Evolutionary conservation across 2,888 invertebrate genomes (phyloP), one percentile per base, ranked within the genome.

Genomic region (Melanostoma scalare): DNA sequence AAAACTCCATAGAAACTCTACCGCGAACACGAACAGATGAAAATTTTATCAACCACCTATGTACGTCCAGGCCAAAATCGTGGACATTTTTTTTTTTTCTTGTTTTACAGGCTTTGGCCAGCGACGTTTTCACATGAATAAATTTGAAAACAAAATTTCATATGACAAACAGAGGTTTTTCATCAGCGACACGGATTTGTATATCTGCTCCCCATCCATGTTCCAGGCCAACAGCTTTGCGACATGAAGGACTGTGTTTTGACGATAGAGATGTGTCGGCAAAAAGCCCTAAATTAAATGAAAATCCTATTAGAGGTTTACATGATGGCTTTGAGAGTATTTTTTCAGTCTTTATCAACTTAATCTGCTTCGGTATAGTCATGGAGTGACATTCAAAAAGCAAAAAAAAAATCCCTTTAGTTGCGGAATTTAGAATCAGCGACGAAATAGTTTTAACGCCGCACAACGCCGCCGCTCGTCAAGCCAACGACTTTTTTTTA

Each of bases 271-370:
- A 84, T 84, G 84, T 84, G 84, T 84, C 74, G 84, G 74, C 79
- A 40, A 65, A 84, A 84, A 84, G 74, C 84, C 84, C 84, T 84
- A 84, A 84, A 84, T 84, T 84, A 84, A 84, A 79, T 75, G 84
- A 75, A 84, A 84, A 84, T 84, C 84, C 84, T 79, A 84, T 84
- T 79, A 84, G 84, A 74, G 84, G 84, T 84, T 84, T 84, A 84
- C 67, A 60, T 44, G 79, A 74, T 84, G 79, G 84, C 84, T 78
- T 79, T 69, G 73, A 73, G 73, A 73, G 68, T 82, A 74, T 61
- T 69, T 40, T 69, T 78, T 38, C 30, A 38, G 48, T 31, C 61
- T 50, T 63, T 50, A 75, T 84, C 74, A 79, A 71, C 74, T 75
- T 84, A 84, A 79, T 84, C 84, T 50, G 30, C 52, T 52, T 72